Conservation (phyloP, 37 sponge, comb jelly and placozoan genomes). For the Spongilla lacustris region DNA sequence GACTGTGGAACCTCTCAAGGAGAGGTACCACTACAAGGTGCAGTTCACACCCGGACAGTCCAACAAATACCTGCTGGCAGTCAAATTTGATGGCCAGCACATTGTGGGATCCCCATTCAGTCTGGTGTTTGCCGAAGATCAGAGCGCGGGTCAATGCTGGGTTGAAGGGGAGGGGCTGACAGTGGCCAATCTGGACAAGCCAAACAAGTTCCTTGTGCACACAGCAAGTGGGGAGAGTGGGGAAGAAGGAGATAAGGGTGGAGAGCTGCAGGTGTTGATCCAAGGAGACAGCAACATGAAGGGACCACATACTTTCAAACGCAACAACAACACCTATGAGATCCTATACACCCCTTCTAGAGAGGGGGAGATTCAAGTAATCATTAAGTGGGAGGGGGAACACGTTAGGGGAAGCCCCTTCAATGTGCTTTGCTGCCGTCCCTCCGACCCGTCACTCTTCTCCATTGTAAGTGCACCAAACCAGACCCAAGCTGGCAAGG, state of each 20-base stretch:
- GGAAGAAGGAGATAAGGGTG: slow-evolving; percentile 30
- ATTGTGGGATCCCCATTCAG: slow-evolving; percentile 71
- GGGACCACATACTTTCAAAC: neutral
- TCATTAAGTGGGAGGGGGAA: slow-evolving; percentile 59
- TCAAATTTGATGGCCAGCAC: slow-evolving; percentile 54
- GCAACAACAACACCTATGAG: slow-evolving; percentile 33
- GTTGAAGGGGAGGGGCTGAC: slow-evolving; percentile 72
- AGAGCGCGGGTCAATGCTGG: slow-evolving; percentile 15
- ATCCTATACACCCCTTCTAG: slow-evolving; percentile 48
- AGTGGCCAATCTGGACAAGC: slow-evolving; percentile 30
- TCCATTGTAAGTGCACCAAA: slow-evolving; percentile 4
- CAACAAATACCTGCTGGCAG: slow-evolving; percentile 48
- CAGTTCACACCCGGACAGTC: slow-evolving; percentile 54
- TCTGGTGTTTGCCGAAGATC: slow-evolving; percentile 23
- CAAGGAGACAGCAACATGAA: slow-evolving; percentile 18
- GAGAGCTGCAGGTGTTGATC: slow-evolving; percentile 56
- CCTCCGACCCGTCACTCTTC: neutral
- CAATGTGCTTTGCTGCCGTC: slow-evolving; percentile 33
- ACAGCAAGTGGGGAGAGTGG: too few species aligned
- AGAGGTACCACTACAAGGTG: slow-evolving; percentile 36
- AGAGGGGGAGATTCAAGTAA: slow-evolving; percentile 51
- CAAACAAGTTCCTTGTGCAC: slow-evolving; percentile 41
- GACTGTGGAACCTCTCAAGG: slow-evolving; percentile 33
- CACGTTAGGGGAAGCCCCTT: slow-evolving; percentile 81
- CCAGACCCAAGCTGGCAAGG: neutral